Evolutionary conservation across 2,797 vertebrate species (phyloP).

Genomic region (Xiphorhynchus erythropygius): DNA sequence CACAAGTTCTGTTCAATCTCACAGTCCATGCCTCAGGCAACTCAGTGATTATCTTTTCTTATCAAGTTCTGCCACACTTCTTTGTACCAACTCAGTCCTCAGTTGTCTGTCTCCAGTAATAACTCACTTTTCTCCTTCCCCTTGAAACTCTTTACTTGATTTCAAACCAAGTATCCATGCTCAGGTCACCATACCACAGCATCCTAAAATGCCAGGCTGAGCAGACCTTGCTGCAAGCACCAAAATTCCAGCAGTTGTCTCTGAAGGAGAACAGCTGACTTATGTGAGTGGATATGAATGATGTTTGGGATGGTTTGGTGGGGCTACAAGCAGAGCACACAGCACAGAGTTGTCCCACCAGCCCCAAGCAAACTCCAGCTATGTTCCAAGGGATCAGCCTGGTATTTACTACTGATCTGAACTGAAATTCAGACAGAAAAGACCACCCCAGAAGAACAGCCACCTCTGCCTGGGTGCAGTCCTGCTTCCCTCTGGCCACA

Average conservation of each 20-base stretch:
- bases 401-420: constrained; percentile 81
- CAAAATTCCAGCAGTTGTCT: constrained; percentile 12
- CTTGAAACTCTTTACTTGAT: background rate
- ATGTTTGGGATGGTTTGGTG: background rate
- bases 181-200: background rate
- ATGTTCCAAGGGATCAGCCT: constrained; percentile 74
- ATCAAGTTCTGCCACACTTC: background rate
- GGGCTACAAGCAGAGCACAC: constrained; percentile 62
- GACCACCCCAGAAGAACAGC: constrained; percentile 60
- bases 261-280: constrained; percentile 56
- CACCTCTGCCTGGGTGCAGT: background rate
- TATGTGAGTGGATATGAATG: constrained; percentile 4
- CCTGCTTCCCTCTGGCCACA: constrained; percentile 1
- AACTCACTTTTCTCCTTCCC: background rate
- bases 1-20: background rate
- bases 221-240: constrained; percentile 20
- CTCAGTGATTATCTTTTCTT: background rate
- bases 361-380: constrained; percentile 75
- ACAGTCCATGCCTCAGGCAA: background rate
- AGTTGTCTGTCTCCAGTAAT: background rate
- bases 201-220: background rate
- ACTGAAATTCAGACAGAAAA: constrained; percentile 78
- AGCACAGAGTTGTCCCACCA: constrained; percentile 53
- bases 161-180: background rate
- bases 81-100: background rate